Conservation (phyloP, 2,113 vertebrate genomes). For the Phaethon lepturus region DNA sequence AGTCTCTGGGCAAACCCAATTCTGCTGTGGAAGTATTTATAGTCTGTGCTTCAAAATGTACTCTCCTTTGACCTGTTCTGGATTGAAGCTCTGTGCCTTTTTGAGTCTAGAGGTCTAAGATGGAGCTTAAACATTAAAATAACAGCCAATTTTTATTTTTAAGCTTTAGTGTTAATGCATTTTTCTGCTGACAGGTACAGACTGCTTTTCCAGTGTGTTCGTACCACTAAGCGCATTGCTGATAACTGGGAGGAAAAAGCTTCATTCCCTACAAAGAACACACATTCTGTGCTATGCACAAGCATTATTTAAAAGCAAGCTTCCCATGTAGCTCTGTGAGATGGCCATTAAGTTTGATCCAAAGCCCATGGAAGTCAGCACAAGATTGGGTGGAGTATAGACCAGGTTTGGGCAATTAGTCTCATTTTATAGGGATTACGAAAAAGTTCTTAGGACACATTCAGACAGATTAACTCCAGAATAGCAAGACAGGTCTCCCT, state of each 20-base stretch:
- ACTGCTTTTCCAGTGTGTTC: background rate
- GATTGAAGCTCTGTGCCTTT: background rate
- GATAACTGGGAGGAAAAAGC: background rate
- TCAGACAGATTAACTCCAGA: background rate
- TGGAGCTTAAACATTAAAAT: background rate
- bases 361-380: background rate
- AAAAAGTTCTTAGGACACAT: background rate
- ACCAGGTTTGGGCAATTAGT: background rate
- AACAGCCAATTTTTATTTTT: background rate
- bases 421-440: background rate
- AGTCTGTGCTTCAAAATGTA: background rate
- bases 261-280: background rate
- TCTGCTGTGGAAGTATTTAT: background rate
- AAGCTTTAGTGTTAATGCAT: background rate
- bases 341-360: background rate
- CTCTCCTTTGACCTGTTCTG: background rate
- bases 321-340: background rate
- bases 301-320: background rate
- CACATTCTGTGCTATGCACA: background rate
- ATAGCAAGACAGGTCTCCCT: background rate
- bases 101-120: background rate
- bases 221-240: background rate
- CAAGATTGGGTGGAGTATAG: background rate
- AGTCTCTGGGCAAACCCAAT: background rate
- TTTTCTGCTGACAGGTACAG: background rate